phyloP scores from a whole-genome alignment of 2,797 vertebrate species.

The Siniperca scherzeri region DNA sequence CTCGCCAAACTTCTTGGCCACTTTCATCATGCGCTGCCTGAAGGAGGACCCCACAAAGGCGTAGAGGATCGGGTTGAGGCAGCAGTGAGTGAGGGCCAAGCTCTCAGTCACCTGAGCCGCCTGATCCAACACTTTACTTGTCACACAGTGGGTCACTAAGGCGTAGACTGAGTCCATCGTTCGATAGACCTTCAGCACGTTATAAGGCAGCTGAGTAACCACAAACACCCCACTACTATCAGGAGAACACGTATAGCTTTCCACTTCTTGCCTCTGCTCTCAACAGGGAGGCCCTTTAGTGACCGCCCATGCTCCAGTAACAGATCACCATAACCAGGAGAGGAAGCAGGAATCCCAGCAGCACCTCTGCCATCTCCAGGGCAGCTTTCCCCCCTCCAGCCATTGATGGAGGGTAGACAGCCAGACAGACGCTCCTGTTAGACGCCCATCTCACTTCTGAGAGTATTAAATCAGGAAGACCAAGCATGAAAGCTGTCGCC shows the following conservation, averaged over 20 bases:
- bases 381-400: constrained; percentile 83
- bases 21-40: constrained; percentile 87
- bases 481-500: constrained; percentile 86
- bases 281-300: constrained; percentile 82
- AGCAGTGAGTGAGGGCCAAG: constrained; percentile 92
- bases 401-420: constrained; percentile 83
- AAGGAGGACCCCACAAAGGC: constrained; percentile 91
- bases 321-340: constrained; percentile 91
- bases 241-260: constrained; percentile 88
- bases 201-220: constrained; percentile 93
- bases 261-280: constrained; percentile 83
- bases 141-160: constrained; percentile 87
- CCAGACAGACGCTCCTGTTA: constrained; percentile 82
- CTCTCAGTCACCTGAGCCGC: constrained; percentile 90
- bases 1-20: constrained; percentile 85
- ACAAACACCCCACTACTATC: constrained; percentile 90
- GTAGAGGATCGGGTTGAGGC: constrained; percentile 94
- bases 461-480: constrained; percentile 90
- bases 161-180: constrained; percentile 89
- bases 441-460: constrained; percentile 83
- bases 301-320: constrained; percentile 85
- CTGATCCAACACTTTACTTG: constrained; percentile 89
- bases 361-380: constrained; percentile 90
- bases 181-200: constrained; percentile 89
- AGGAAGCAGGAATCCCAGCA: constrained; percentile 91